These are phyloP conservation scores for Lophochroa leadbeateri DNA, from an alignment of 2,113 vertebrate genomes.

Conservation along the genomic window DNA sequence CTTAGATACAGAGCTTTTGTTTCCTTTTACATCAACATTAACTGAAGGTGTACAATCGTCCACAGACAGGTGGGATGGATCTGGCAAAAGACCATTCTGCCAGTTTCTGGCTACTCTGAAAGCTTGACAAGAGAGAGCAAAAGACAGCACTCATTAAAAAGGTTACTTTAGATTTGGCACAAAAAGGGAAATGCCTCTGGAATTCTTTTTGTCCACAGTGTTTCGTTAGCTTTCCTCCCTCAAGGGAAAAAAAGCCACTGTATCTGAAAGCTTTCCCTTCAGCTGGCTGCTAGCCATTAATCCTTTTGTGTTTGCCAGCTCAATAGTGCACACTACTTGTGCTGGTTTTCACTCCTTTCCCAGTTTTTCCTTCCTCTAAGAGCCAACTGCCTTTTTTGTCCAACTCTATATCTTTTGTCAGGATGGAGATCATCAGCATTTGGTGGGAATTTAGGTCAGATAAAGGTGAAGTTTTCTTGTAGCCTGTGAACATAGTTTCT, in stretches of 20 bases:
- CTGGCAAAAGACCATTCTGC: background rate
- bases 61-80: background rate
- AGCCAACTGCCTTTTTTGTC: slow-evolving; percentile 9
- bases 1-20: background rate
- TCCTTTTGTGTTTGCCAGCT: slow-evolving; percentile 46
- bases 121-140: slow-evolving; percentile 6
- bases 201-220: slow-evolving; percentile 19
- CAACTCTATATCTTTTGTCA: background rate
- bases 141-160: slow-evolving; percentile 33
- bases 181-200: slow-evolving; percentile 41
- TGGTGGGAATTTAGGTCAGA: slow-evolving; percentile 41
- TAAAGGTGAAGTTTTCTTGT: slow-evolving; percentile 54
- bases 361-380: slow-evolving; percentile 15
- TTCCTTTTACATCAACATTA: background rate
- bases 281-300: slow-evolving; percentile 55
- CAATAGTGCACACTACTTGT: slow-evolving; percentile 29
- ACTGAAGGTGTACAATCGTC: background rate
- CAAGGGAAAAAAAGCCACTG: slow-evolving; percentile 31
- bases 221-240: slow-evolving; percentile 43
- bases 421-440: background rate
- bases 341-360: slow-evolving; percentile 25
- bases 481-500: background rate
- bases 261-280: slow-evolving; percentile 45
- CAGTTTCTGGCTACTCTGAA: background rate
- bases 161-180: slow-evolving; percentile 39